Evolutionary conservation across 2,113 vertebrate genomes (phyloP), one percentile per base, ranked within the genome.

Genomic region (Empidonax alnorum): DNA sequence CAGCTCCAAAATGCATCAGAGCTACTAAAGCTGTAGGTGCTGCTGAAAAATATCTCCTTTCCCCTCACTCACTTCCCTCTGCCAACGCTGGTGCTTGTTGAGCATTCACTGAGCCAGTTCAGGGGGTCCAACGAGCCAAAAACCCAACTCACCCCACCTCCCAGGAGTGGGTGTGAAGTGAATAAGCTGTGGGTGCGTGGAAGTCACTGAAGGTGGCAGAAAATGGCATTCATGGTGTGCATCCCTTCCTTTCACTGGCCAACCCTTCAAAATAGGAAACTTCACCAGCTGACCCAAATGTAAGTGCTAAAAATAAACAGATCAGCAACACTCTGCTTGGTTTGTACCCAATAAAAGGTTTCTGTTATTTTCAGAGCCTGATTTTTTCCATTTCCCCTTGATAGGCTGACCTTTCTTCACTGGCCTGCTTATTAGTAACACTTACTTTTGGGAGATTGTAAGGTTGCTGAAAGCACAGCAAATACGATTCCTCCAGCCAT

Each of bases 401-500:
- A 74, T 69, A 87, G 3, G 2, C 89, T 92, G 67, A 20, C 88
- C 22, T 79, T 63, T 89, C 76, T 80, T 93, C 56, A 42, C 77
- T 33, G 84, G 74, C 56, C 79, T 14, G 11, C 94, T 96, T 92
- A 85, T 92, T 94, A 90, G 87, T 59, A 93, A 91, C 88, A 83
- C 92, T 97, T 67, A 94, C 77, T 97, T 97, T 93, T 47, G 56
- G 80, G 80, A 97, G 93, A 94, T 87, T 91, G 53, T 80, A 93
- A 69, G 7, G 1, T 87, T 35, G 24, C 92, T 95, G 93, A 97
- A 97, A 97, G 97, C 94, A 90, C 46, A n/a, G 81, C 86, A 89
- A 97, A 88, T 86, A 72, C 95, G 95, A 97, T 97, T 96, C 97
- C 90, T 83, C 53, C 94, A 47, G 80, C 92, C 94, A 97, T 97